Evolutionary conservation across 2,888 invertebrate genomes (phyloP).

Genomic region (Lasioglossum oenotherae): DNA sequence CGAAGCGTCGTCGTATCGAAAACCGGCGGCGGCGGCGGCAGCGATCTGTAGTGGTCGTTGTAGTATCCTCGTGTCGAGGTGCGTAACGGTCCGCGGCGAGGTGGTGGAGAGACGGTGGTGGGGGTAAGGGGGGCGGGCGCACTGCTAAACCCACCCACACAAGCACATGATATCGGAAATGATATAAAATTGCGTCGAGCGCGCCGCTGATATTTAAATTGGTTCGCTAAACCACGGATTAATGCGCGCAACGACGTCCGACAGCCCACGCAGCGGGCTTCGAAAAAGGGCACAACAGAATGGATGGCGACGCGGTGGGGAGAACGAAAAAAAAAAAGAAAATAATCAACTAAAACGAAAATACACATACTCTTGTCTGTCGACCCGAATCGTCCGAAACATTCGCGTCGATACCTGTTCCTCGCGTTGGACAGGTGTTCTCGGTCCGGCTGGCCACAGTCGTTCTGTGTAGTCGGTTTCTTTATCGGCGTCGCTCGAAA

Average conservation of each 20-base stretch:
- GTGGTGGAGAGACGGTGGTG: slow-evolving; percentile 45
- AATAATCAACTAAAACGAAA: neutral
- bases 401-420: slow-evolving; percentile 55
- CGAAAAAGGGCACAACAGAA: slow-evolving; percentile 60
- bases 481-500: slow-evolving; percentile 47
- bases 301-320: neutral
- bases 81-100: slow-evolving; percentile 69
- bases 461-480: slow-evolving; percentile 41
- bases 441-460: slow-evolving; percentile 21
- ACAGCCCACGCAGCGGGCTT: slow-evolving; percentile 70
- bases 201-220: slow-evolving; percentile 84
- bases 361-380: neutral
- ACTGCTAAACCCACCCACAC: slow-evolving; percentile 82
- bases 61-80: slow-evolving; percentile 60
- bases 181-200: slow-evolving; percentile 84
- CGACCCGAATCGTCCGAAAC: slow-evolving; percentile 31
- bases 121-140: slow-evolving; percentile 61
- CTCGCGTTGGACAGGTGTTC: slow-evolving; percentile 54
- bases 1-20: slow-evolving; percentile 49
- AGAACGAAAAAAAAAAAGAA: neutral
- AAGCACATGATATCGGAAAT: slow-evolving; percentile 83
- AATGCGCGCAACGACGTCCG: slow-evolving; percentile 79
- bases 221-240: slow-evolving; percentile 84
- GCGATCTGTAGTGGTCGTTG: slow-evolving; percentile 8
- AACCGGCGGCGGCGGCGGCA: slow-evolving; percentile 45